A percentile compares a stretch with the other conserved stretches of the same genome.
Conservation (phyloP, 2,797 vertebrate species). For the Gymnopithys bicolor region DNA sequence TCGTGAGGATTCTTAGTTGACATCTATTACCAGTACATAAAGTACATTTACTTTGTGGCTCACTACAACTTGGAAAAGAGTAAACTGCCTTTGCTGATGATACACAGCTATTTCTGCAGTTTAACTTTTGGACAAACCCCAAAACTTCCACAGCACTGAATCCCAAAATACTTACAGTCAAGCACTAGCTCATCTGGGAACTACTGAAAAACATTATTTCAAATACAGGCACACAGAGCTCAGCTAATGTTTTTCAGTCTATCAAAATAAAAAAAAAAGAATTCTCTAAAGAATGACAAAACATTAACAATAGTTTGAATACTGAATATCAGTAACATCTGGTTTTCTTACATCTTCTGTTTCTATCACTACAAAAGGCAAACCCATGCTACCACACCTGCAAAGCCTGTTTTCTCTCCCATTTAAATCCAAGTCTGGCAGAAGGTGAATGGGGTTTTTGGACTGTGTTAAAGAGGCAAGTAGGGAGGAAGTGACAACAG, state of each 20-base stretch:
- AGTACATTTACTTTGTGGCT: not conserved
- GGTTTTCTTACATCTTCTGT: not conserved
- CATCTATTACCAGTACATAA: not conserved
- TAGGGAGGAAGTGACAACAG: not conserved
- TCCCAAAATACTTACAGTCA: not conserved
- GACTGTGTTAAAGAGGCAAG: not conserved
- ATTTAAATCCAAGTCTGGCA: not conserved
- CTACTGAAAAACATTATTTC: slow-evolving; percentile 1
- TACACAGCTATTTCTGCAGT: slow-evolving; percentile 5
- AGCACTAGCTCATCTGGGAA: slow-evolving; percentile 6
- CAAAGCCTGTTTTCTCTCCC: not conserved
- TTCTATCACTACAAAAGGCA: not conserved
- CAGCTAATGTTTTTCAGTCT: not conserved
- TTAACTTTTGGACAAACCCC: not conserved
- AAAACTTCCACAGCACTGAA: not conserved
- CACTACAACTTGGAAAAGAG: not conserved
- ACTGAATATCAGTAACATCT: not conserved
- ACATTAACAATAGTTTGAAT: not conserved
- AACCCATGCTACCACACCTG: not conserved
- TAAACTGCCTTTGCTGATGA: not conserved
- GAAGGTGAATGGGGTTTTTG: not conserved
- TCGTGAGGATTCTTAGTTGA: not conserved
- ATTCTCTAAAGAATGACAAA: not conserved
- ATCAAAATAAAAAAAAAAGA: not conserved
- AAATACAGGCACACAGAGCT: not conserved